A percentile compares a stretch with the other conserved stretches of the same genome.
Conservation (phyloP, 2,888 invertebrate species). For the Cephus sareptanus region DNA sequence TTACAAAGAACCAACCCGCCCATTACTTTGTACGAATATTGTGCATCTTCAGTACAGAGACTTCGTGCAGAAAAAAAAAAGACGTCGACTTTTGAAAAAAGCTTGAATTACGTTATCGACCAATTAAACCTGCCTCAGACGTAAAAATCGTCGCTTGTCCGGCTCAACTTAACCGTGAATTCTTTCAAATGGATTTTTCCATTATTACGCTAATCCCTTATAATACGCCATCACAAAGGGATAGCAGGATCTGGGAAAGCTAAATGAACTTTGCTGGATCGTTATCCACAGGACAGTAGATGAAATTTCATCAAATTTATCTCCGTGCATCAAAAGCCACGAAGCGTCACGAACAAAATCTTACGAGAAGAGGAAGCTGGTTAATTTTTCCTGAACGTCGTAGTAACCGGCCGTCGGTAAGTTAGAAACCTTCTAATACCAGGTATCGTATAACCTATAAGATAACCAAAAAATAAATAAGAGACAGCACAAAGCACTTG, state of each 20-base stretch:
- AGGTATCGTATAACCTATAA: background rate
- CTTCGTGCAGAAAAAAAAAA: too few relatives aligned
- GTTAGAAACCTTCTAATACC: background rate
- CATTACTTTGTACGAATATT: too few relatives aligned
- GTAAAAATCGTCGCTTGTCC: background rate
- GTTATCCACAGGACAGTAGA: background rate
- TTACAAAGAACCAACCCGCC: too few relatives aligned
- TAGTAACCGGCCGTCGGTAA: background rate
- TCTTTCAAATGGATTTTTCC: background rate
- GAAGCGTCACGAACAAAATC: background rate
- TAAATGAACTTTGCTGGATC: background rate
- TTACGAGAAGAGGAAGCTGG: background rate
- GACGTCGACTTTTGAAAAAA: too few relatives aligned
- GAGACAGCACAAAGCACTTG: background rate
- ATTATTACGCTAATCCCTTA: background rate
- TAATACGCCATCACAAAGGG: background rate
- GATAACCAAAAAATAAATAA: background rate
- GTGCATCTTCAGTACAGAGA: too few relatives aligned
- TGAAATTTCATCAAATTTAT: background rate
- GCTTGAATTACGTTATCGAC: too few relatives aligned
- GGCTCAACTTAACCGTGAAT: background rate
- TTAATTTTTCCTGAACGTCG: background rate
- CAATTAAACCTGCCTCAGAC: too few relatives aligned
- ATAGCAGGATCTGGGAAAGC: background rate
- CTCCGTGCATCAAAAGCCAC: background rate